A percentile compares a stretch with the other conserved stretches of the same genome.
Evolutionary conservation across 2,797 vertebrate species (phyloP).

Genomic region (Acanthiza pusilla): DNA sequence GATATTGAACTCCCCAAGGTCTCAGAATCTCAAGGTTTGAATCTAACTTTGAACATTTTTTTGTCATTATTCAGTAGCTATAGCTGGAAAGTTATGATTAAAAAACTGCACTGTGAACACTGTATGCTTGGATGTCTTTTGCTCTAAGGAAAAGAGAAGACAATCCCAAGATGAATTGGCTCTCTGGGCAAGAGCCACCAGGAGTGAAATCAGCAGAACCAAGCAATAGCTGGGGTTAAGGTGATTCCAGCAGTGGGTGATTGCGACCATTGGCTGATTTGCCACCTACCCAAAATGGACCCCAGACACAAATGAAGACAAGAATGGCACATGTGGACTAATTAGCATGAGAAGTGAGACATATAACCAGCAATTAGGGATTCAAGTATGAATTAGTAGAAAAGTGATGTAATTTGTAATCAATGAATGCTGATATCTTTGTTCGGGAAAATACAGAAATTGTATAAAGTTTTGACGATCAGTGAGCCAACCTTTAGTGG

Average conservation of each 20-base stretch:
- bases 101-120: neutral
- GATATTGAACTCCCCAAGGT: neutral
- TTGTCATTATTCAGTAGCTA: neutral
- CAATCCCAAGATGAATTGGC: neutral
- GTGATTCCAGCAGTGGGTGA: neutral
- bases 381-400: neutral
- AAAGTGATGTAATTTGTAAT: neutral
- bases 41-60: neutral
- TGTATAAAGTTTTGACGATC: neutral
- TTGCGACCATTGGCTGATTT: accelerated
- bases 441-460: neutral
- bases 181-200: neutral
- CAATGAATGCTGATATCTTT: neutral
- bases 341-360: neutral
- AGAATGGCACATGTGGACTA: too few species aligned
- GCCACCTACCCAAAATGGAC: neutral
- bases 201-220: neutral
- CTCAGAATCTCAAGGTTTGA: neutral
- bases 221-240: neutral
- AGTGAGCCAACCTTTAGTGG: neutral
- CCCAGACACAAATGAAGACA: neutral
- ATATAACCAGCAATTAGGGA: neutral
- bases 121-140: neutral
- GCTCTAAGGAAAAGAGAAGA: neutral
- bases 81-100: neutral